Evolutionary conservation across 1,140 invertebrate genomes (phyloP).

Genomic region (Cataglyphis hispanica): DNA sequence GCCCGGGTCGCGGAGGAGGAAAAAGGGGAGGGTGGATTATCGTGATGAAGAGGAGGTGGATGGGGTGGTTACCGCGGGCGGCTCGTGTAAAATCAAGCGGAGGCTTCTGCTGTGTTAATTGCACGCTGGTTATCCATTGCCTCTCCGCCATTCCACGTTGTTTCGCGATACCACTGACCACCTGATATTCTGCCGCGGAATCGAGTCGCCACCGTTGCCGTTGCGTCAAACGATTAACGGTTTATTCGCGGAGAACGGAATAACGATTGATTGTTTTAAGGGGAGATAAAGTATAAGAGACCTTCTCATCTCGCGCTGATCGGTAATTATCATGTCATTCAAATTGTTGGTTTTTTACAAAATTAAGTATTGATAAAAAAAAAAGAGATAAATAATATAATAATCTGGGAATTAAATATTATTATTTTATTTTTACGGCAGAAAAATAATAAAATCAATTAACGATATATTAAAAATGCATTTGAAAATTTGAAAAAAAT

Average conservation of each 20-base stretch:
- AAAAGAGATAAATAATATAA: background rate
- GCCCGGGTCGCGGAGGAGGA: slow-evolving; percentile 16
- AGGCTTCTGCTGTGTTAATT: slow-evolving; percentile 81
- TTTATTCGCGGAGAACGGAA: slow-evolving; percentile 56
- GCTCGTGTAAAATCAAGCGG: slow-evolving; percentile 81
- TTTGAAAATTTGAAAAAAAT: background rate
- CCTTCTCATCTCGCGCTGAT: background rate
- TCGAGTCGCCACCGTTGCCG: slow-evolving; percentile 31
- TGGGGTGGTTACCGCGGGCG: slow-evolving; percentile 73
- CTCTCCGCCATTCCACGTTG: slow-evolving; percentile 56
- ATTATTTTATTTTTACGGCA: background rate
- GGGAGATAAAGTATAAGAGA: slow-evolving; percentile 6
- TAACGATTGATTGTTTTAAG: slow-evolving; percentile 42
- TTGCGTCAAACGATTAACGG: slow-evolving; percentile 61
- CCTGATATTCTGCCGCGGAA: slow-evolving; percentile 45
- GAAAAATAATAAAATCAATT: background rate
- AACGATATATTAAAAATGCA: background rate
- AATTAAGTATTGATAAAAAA: background rate
- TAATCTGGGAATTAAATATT: background rate
- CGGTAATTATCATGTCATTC: background rate
- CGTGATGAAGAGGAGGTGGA: slow-evolving; percentile 71
- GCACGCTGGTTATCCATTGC: slow-evolving; percentile 80
- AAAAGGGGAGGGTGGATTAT: slow-evolving; percentile 68
- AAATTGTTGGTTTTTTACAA: background rate
- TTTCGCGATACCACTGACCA: slow-evolving; percentile 46